Evolutionary conservation across 2,113 vertebrate species (phyloP), one percentile per base, ranked within the genome.

Genomic region (Tenebrosternarchus preto): DNA sequence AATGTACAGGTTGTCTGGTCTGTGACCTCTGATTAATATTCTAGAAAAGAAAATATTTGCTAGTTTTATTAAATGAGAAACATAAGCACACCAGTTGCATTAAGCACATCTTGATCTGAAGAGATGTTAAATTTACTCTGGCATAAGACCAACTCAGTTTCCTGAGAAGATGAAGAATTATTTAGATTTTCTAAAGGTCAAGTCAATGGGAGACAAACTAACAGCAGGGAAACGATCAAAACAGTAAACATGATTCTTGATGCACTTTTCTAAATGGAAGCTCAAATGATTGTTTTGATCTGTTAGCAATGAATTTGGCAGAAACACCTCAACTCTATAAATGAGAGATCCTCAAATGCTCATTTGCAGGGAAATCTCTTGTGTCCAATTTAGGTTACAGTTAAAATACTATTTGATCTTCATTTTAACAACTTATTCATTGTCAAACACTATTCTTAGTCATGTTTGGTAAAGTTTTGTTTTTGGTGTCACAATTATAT

Each of bases 161-260:
- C 64, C 33, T 27, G 76, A 64, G 76, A 78, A 53, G 22, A 31
- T 4, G 46, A n/a, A 27, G 6, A 78, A 20, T 50, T 70, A 59
- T 60, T 78, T 71, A 78, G 55, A 78, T 24, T 19, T 29, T 36
- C 11, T n/a, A 59, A n/a, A 36, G 39, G 56, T 19, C 59, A 22
- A 11, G 9, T 50, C 24, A 31, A 2, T 46, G 20, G 25, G 6
- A 29, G 68, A 27, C 33, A 31, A 63, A 20, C 2, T 24, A 25
- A 25, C 1, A 63, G 60, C 12, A 17, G 60, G 1, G 11, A 29
- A 29, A 29, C 25, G 27, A 36, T 20, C 60, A 66, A 39, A 43
- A 71, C 16, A 50, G 24, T 20, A 19, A 67, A n/a, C n/a, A 22
- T 36, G 12, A 68, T n/a, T 33, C 5, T 46, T 36, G 3, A 43